Evolutionary conservation across 23 tunicate species (phyloP).

Genomic region (Diplosoma virens): DNA sequence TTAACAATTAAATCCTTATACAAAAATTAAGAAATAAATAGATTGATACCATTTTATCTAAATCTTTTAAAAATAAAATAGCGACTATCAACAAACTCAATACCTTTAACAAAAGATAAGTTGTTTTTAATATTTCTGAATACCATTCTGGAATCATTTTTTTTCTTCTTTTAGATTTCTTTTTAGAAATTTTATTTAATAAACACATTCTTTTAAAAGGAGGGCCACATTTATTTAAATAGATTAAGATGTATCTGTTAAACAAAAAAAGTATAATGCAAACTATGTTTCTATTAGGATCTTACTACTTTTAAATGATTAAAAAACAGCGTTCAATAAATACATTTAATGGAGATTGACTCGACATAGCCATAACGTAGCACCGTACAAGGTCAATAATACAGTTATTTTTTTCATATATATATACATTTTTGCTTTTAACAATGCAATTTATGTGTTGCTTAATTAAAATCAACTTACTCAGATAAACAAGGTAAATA

Average conservation of each 20-base stretch:
- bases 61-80: too few species aligned
- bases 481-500: slow-evolving; percentile 28
- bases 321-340: background rate
- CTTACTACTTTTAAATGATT: background rate
- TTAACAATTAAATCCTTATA: too few species aligned
- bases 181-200: background rate
- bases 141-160: slow-evolving; percentile 30
- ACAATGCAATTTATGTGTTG: background rate
- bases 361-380: background rate
- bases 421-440: background rate
- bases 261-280: background rate
- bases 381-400: too few species aligned
- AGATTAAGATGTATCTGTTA: slow-evolving; percentile 24
- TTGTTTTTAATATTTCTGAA: slow-evolving; percentile 38
- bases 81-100: too few species aligned
- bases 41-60: too few species aligned
- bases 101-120: slow-evolving; percentile 40
- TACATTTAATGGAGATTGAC: background rate
- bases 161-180: slow-evolving; percentile 17
- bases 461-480: slow-evolving; percentile 16
- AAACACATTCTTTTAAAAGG: slow-evolving; percentile 35
- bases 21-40: too few species aligned
- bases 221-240: slow-evolving; percentile 35
- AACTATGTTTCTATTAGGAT: background rate
- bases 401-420: too few species aligned